These are phyloP conservation scores for Pitangus sulphuratus DNA, from an alignment of 2,797 vertebrate species.

Conservation along the genomic window DNA sequence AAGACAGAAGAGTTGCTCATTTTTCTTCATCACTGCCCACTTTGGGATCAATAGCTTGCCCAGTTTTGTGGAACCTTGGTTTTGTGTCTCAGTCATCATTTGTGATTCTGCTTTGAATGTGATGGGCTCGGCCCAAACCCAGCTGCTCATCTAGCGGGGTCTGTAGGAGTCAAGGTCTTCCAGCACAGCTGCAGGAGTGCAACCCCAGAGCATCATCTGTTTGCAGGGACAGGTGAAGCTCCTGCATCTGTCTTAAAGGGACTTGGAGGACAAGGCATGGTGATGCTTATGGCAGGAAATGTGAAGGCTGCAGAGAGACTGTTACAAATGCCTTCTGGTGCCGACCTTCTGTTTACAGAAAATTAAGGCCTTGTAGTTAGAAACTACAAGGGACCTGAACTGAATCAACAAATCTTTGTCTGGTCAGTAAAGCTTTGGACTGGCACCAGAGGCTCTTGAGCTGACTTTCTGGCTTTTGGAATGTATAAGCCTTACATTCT, in stretches of 20 bases:
- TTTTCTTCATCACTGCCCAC: not conserved
- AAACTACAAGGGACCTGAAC: not conserved
- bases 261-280: not conserved
- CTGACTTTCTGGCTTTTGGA: not conserved
- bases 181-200: not conserved
- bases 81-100: not conserved
- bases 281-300: not conserved
- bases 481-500: not conserved
- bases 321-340: not conserved
- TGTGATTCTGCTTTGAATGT: not conserved
- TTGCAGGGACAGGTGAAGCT: not conserved
- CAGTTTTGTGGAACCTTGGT: not conserved
- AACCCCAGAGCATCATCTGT: not conserved
- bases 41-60: not conserved
- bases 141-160: not conserved
- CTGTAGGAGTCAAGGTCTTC: not conserved
- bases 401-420: not conserved
- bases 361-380: not conserved
- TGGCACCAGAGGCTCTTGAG: not conserved
- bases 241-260: not conserved
- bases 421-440: not conserved
- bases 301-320: not conserved
- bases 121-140: fast-evolving
- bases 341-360: not conserved
- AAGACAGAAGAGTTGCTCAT: not conserved